phyloP scores from a whole-genome alignment of 2,888 invertebrate species.

The Phania funesta region DNA sequence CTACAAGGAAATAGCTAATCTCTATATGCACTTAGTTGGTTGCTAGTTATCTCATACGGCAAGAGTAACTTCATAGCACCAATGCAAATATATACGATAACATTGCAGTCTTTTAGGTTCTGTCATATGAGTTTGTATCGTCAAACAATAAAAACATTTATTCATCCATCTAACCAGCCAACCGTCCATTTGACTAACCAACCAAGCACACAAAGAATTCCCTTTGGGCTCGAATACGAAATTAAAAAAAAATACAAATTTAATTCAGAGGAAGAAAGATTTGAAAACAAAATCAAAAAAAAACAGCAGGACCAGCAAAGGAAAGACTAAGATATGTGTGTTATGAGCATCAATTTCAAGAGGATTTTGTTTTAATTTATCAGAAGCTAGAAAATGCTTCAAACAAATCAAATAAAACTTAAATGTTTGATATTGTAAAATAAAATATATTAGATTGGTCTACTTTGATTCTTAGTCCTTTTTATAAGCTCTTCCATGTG shows the following conservation, averaged over 20 bases:
- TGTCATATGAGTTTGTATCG: conserved; percentile 18
- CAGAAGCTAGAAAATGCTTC: conserved; percentile 29
- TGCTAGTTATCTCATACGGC: too few relatives aligned
- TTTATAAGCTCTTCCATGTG: conserved; percentile 3
- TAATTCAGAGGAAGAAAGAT: conserved; percentile 47
- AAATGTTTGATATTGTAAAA: conserved; percentile 45
- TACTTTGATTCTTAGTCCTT: conserved; percentile 7
- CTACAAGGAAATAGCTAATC: too few relatives aligned
- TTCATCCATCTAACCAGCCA: conserved; percentile 56
- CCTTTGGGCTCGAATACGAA: conserved; percentile 50
- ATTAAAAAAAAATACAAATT: conserved; percentile 36
- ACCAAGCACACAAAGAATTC: conserved; percentile 58
- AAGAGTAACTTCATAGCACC: too few relatives aligned
- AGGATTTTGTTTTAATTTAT: conserved; percentile 62
- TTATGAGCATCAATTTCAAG: conserved; percentile 64
- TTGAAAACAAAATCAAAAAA: conserved; percentile 26
- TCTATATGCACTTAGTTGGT: too few relatives aligned
- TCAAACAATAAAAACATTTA: conserved; percentile 47
- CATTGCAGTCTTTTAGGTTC: neutral
- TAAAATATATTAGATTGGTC: conserved; percentile 57
- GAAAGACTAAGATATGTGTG: conserved; percentile 21
- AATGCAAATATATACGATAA: neutral
- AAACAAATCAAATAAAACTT: conserved; percentile 58
- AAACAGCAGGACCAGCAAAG: conserved; percentile 17
- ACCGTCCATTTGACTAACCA: conserved; percentile 63